Conservation (phyloP, 2,113 vertebrate genomes). For the Mormyrus iriodes region DNA sequence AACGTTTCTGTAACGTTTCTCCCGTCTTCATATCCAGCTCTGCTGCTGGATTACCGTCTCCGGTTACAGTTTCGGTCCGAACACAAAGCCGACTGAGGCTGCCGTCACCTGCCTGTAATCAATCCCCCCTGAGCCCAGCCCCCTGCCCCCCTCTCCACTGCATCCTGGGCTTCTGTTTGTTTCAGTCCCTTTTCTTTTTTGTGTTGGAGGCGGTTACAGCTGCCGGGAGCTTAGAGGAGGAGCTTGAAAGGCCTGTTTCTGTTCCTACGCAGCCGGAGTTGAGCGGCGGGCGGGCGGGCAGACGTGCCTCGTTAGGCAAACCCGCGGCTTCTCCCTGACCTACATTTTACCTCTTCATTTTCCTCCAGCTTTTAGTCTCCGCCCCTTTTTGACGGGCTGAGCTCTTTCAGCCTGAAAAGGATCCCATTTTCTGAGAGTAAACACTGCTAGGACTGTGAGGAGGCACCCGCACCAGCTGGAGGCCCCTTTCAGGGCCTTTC, state of each 20-base stretch:
- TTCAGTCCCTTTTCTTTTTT: background rate
- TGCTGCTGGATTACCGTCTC: background rate
- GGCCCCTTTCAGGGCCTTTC: background rate
- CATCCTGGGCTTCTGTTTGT: background rate
- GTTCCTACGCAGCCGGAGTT: slow-evolving; percentile 1
- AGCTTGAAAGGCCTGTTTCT: slow-evolving; percentile 6
- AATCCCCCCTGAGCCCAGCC: slow-evolving; percentile 23
- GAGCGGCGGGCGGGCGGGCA: background rate
- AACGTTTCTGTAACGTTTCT: slow-evolving; percentile 16
- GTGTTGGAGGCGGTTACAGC: slow-evolving; percentile 6
- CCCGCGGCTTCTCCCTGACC: background rate
- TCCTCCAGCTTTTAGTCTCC: background rate
- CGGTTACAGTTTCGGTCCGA: slow-evolving; percentile 16
- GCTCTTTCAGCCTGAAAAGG: background rate
- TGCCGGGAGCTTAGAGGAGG: background rate
- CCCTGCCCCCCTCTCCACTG: background rate
- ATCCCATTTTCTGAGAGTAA: background rate
- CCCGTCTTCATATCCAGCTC: slow-evolving; percentile 12
- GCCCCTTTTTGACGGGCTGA: background rate
- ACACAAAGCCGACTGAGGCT: slow-evolving; percentile 12
- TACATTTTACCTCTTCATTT: background rate
- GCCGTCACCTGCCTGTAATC: slow-evolving; percentile 45
- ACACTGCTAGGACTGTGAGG: background rate
- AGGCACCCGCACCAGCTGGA: background rate
- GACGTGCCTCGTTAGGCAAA: background rate